Evolutionary conservation across 2,113 vertebrate genomes (phyloP).

Genomic region (Psephotus haematonotus): DNA sequence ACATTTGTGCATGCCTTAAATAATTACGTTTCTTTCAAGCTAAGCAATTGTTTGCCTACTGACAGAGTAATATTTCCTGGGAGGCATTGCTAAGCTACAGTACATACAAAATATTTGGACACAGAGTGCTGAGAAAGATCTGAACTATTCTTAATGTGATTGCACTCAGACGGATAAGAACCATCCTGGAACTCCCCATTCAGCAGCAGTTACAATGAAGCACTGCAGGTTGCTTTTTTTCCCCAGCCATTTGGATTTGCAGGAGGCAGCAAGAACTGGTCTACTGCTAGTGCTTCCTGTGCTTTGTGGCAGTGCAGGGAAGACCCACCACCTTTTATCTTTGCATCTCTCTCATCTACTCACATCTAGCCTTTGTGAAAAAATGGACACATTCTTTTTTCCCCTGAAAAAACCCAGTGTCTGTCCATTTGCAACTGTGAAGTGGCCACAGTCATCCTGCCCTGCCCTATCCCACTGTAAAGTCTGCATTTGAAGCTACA

Average conservation of each 20-base stretch:
- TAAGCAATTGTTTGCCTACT: slow-evolving; percentile 52
- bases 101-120: slow-evolving; percentile 9
- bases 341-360: neutral
- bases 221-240: accelerated
- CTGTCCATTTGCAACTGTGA: neutral
- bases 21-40: slow-evolving; percentile 54
- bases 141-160: slow-evolving; percentile 7
- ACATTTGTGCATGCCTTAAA: slow-evolving; percentile 45
- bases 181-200: neutral
- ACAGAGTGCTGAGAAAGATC: slow-evolving; percentile 21
- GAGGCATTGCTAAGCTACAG: slow-evolving; percentile 49
- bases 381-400: neutral
- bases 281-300: neutral
- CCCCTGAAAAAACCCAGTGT: accelerated
- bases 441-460: neutral
- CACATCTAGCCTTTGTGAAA: neutral
- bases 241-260: neutral
- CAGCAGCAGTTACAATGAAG: neutral
- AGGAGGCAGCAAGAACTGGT: neutral
- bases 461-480: neutral
- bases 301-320: neutral
- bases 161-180: slow-evolving; percentile 16
- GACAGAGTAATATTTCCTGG: slow-evolving; percentile 47
- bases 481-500: neutral
- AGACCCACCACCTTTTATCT: neutral